These are phyloP conservation scores for Acropora yongei DNA, from an alignment of 64 coral and sea anemone genomes.

Conservation along the genomic window DNA sequence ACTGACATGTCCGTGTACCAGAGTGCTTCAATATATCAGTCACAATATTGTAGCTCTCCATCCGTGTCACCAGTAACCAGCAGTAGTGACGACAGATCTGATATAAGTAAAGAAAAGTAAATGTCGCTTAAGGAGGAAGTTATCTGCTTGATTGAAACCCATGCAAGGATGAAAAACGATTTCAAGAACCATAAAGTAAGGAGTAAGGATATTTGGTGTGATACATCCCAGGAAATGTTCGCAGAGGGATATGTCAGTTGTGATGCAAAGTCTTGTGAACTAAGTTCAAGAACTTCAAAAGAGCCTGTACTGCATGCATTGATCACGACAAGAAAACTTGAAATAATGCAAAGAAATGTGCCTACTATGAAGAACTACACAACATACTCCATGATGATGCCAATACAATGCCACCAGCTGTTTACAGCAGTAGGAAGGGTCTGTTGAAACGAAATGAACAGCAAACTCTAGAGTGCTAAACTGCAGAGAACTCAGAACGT, in stretches of 20 bases:
- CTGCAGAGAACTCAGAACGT: background rate
- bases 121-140: too few species aligned
- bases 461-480: background rate
- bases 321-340: constrained; percentile 67
- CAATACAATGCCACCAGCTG: background rate
- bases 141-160: background rate
- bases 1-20: background rate
- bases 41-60: background rate
- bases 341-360: constrained; percentile 61
- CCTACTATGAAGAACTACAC: background rate
- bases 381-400: background rate
- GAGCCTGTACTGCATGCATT: constrained; percentile 15
- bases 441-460: constrained; percentile 7
- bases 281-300: too few species aligned
- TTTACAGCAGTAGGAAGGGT: constrained; percentile 2
- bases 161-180: constrained; percentile 55
- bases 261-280: too few species aligned
- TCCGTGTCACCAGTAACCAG: background rate
- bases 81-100: background rate
- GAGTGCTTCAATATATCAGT: background rate
- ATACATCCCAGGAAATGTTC: too few species aligned
- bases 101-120: too few species aligned
- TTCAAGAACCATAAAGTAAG: constrained; percentile 46
- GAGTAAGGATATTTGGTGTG: constrained; percentile 36
- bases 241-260: too few species aligned